Evolutionary conservation across 1,140 invertebrate genomes (phyloP).

Genomic region (Melitaea cinxia): DNA sequence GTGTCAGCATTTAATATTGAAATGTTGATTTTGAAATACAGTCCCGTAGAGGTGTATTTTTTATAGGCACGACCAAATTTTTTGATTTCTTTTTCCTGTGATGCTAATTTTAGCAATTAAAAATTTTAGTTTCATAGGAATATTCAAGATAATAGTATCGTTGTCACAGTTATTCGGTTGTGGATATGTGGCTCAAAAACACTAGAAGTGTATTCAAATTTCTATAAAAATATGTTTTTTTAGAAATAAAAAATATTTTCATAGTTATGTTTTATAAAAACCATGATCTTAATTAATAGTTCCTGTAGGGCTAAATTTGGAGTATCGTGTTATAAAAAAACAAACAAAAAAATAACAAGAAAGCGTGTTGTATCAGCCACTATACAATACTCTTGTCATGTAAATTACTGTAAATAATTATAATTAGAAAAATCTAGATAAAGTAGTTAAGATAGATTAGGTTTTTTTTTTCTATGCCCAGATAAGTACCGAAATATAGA

Average conservation of each 20-base stretch:
- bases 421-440: conserved; percentile 49
- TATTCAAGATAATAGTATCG: no score
- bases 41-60: no score
- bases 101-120: no score
- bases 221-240: conserved; percentile 1
- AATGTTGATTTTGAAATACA: background rate
- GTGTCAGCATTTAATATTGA: background rate
- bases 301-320: conserved; percentile 40
- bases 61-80: no score
- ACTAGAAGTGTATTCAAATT: background rate
- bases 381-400: conserved; percentile 65
- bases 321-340: conserved; percentile 3
- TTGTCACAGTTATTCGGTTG: no score
- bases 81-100: no score
- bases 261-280: conserved; percentile 19
- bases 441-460: conserved; percentile 59
- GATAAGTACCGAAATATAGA: conserved; percentile 20
- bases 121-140: no score
- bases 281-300: conserved; percentile 48
- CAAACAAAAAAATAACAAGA: conserved; percentile 36
- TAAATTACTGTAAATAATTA: conserved; percentile 77
- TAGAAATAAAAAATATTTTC: background rate
- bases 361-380: conserved; percentile 42
- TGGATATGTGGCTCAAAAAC: background rate
- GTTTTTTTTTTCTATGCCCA: conserved; percentile 42